Conservation (phyloP, 2,888 invertebrate genomes). For the Platycheirus rosarum region DNA sequence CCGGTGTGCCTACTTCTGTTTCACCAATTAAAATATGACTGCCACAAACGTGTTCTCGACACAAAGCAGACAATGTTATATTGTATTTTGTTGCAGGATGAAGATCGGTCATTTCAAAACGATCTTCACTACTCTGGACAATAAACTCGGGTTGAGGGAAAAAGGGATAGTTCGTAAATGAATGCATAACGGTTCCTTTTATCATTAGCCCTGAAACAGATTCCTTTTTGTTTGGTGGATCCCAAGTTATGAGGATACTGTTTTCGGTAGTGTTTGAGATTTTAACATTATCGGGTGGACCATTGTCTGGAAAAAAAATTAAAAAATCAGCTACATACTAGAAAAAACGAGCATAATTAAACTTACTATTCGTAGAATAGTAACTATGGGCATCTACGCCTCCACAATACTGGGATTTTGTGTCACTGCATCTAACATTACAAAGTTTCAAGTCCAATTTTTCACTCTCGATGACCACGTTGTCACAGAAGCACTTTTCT, state of each 20-base stretch:
- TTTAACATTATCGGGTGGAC: conserved; percentile 87
- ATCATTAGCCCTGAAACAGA: conserved; percentile 85
- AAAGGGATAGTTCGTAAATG: conserved; percentile 84
- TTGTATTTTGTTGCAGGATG: conserved; percentile 90
- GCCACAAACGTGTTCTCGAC: conserved; percentile 85
- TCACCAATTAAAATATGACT: conserved; percentile 84
- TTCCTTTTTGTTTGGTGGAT: conserved; percentile 84
- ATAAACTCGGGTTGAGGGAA: conserved; percentile 84
- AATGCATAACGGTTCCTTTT: conserved; percentile 84
- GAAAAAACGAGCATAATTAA: neutral
- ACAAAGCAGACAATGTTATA: conserved; percentile 87
- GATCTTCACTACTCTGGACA: conserved; percentile 85
- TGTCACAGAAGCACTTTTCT: conserved; percentile 80
- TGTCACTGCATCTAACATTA: conserved; percentile 85
- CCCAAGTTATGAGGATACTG: conserved; percentile 85
- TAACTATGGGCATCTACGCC: conserved; percentile 87
- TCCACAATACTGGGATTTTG: conserved; percentile 87
- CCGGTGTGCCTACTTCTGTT: conserved; percentile 88
- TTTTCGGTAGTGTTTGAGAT: conserved; percentile 86
- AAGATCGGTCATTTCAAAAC: conserved; percentile 85
- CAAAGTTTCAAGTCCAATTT: conserved; percentile 83
- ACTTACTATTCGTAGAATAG: conserved; percentile 85
- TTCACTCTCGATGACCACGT: conserved; percentile 77
- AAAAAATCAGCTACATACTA: neutral
- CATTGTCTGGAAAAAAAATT: conserved; percentile 83